Evolutionary conservation across 23 tunicate genomes (phyloP), one percentile per base, ranked within the genome.

Genomic region (Trididemnum nubilum): DNA sequence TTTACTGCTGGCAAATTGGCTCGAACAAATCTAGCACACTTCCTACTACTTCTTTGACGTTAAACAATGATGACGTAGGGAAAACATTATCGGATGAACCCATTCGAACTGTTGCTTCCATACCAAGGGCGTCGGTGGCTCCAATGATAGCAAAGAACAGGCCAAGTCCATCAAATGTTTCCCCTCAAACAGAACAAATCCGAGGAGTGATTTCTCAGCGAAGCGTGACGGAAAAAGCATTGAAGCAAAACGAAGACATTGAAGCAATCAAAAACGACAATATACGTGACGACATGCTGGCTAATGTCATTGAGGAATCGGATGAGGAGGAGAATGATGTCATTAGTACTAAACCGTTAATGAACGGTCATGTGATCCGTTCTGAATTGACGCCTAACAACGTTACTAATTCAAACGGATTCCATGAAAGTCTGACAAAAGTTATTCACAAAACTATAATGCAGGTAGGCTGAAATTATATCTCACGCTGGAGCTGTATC

Each of bases 261-360:
- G 15, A n/a, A 49, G 57, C 57, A 49, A 49, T 5, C 4, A n/a
- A 3, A 61, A 57, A 65, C 37, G 36, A 1, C 7, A n/a, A 40
- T 25, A 69, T 22, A 3, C 51, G 34, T 7, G 78, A 71, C 9
- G 86, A 82, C 36, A 23, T 82, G 4, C 35, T 64, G 4, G 75
- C 84, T 29, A 82, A 82, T 31, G 34, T 35, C 44, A 82, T 82
- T 9, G 67, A 82, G 25, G 86, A 51, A 2, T 82, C 86, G n/a
- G 67, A 51, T 51, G 49, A 67, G 69, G 86, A 82, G n/a, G 78
- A 71, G 23, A 51, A 51, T 0, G 86, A 82, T 9, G 23, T 28
- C 22, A 15, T 35, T 24, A 49, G 15, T 0, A 30, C 39, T 26
- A 30, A 29, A 61, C 28, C 67, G 22, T 7, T 44, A 9, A 7